Evolutionary conservation across 1,140 invertebrate species (phyloP).

Genomic region (Lamellibrachia luymesi): DNA sequence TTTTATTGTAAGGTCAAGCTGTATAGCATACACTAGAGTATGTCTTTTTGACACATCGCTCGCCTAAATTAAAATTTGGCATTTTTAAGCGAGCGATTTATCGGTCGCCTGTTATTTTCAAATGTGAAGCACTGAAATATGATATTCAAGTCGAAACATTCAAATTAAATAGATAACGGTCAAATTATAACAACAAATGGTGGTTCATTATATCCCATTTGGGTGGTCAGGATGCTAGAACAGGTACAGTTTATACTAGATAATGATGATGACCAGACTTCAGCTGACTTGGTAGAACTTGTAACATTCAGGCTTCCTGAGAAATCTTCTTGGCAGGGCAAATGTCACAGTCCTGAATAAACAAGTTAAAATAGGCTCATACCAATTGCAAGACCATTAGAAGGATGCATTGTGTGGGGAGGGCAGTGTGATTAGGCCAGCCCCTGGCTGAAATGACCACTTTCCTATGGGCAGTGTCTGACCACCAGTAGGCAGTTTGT

Average conservation of each 20-base stretch:
- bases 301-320: background rate
- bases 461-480: background rate
- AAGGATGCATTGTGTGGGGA: background rate
- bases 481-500: background rate
- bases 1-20: too few species aligned
- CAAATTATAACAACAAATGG: too few species aligned
- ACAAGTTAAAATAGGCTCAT: slow-evolving; percentile 1
- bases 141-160: background rate
- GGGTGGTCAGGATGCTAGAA: background rate
- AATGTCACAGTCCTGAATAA: background rate
- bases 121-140: too few species aligned
- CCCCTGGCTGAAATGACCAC: background rate
- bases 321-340: background rate
- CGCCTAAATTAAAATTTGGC: too few species aligned
- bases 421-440: background rate
- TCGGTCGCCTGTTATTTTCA: too few species aligned
- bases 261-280: background rate
- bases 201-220: background rate
- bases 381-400: background rate
- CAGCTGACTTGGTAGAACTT: background rate
- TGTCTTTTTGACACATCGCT: too few species aligned
- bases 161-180: background rate
- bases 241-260: background rate
- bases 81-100: too few species aligned
- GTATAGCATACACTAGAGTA: too few species aligned